phyloP scores from a whole-genome alignment of 2,888 invertebrate genomes.

The Epinotia bilunana region DNA sequence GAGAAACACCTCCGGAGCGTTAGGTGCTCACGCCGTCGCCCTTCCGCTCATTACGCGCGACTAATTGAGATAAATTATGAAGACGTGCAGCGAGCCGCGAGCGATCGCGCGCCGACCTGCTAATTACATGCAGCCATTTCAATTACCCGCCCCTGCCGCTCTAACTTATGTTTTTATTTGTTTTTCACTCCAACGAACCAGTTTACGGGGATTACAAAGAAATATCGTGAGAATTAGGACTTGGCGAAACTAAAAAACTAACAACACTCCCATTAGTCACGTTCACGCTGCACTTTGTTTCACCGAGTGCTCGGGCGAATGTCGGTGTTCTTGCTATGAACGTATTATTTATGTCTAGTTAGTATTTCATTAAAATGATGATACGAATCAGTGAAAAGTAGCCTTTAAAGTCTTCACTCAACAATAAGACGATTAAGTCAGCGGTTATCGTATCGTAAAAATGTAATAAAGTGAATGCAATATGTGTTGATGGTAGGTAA shows the following conservation, averaged over 20 bases:
- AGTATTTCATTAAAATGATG: slow-evolving; percentile 8
- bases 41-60: slow-evolving; percentile 79
- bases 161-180: slow-evolving; percentile 38
- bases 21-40: slow-evolving; percentile 56
- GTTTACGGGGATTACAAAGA: slow-evolving; percentile 26
- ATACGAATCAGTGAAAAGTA: slow-evolving; percentile 6
- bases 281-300: slow-evolving; percentile 9
- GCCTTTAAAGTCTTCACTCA: slow-evolving; percentile 18
- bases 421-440: slow-evolving; percentile 63
- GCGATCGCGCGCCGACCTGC: slow-evolving; percentile 72
- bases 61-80: slow-evolving; percentile 83
- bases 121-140: slow-evolving; percentile 80
- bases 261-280: slow-evolving; percentile 19
- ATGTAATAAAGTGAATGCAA: slow-evolving; percentile 58
- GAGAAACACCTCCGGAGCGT: slow-evolving; percentile 45
- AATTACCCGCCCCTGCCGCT: slow-evolving; percentile 64
- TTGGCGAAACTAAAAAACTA: slow-evolving; percentile 28
- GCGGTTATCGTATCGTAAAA: slow-evolving; percentile 64
- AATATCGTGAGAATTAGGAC: slow-evolving; percentile 27
- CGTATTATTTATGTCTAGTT: slow-evolving; percentile 15
- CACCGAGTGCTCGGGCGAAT: slow-evolving; percentile 3
- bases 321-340: not conserved
- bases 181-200: slow-evolving; percentile 15
- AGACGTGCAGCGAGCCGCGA: slow-evolving; percentile 76
- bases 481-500: slow-evolving; percentile 52